Evolutionary conservation across 2,888 invertebrate species (phyloP), one percentile per base, ranked within the genome.

Genomic region (Microplitis deprimator): DNA sequence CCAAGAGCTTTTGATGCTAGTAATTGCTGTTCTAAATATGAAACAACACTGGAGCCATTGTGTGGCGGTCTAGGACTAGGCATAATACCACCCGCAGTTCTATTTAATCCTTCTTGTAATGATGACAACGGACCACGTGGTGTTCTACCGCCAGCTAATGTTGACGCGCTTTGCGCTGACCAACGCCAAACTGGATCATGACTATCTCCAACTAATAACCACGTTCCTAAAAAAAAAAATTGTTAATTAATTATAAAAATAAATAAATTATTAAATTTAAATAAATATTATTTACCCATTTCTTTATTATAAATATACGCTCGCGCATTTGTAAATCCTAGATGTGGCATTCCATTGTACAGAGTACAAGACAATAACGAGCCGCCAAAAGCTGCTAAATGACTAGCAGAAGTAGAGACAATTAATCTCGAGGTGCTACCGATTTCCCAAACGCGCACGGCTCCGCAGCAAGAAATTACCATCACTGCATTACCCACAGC

Each of bases 291-390:
- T 91, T 92, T 91, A 94, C 97, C 96, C 85, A 98, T 91, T 85
- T 95, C 94, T 81, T 93, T 91, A 83, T 95, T 94, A 89, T 95
- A 98, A 77, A 96, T 94, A 86, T 95, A 98, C 1, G 96, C 95
- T 87, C 95, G 94, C 38, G 96, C 96, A 87, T 95, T 96, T 50
- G 94, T 95, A 59, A 98, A 92, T n/a, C 95, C 93, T 81, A 98
- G 92, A 87, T 97, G 92, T 0, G 97, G 97, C 86, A 94, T 93
- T 39, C 96, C 96, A 80, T 94, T 93, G 80, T 95, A 85, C n/a
- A 89, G 78, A 17, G 87, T 87, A 69, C 89, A 89, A 1, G 87
- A 87, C 13, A 89, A 79, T 50, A 89, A 79, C 1, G 88, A 87
- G 1, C 85, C 85, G 41, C 88, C 89, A 10, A 89, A 87, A 29